phyloP scores from a whole-genome alignment of 1,140 invertebrate species.

The Zelostemma sp. region DNA sequence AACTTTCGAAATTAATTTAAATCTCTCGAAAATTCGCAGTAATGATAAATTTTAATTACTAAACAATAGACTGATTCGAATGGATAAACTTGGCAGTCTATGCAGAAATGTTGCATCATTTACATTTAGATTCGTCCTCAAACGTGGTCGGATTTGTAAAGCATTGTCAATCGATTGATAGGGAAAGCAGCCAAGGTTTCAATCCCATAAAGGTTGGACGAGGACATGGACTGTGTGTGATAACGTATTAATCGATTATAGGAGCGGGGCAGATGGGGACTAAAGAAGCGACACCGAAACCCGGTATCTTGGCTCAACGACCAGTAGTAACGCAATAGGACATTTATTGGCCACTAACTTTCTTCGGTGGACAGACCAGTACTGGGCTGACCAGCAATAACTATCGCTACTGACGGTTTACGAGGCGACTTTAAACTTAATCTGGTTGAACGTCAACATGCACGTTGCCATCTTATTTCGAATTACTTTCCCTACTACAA shows the following conservation, averaged over 20 bases:
- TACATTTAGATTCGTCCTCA: slow-evolving; percentile 37
- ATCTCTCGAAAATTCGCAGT: no score
- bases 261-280: slow-evolving; percentile 17
- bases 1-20: no score
- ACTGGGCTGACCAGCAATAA: slow-evolving; percentile 54
- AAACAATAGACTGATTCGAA: no score
- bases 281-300: slow-evolving; percentile 19
- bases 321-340: slow-evolving; percentile 48
- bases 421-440: slow-evolving; percentile 53
- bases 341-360: slow-evolving; percentile 62
- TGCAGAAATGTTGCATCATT: slow-evolving; percentile 22
- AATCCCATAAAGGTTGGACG: slow-evolving; percentile 20
- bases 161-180: slow-evolving; percentile 30
- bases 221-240: slow-evolving; percentile 12
- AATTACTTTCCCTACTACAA: no score
- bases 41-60: no score
- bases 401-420: slow-evolving; percentile 57
- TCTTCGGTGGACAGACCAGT: slow-evolving; percentile 30
- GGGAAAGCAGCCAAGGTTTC: slow-evolving; percentile 1
- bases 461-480: not conserved
- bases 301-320: slow-evolving; percentile 48
- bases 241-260: slow-evolving; percentile 56
- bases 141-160: slow-evolving; percentile 32
- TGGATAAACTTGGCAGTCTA: slow-evolving; percentile 7
- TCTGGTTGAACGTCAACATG: slow-evolving; percentile 22